Evolutionary conservation across 2,797 vertebrate genomes (phyloP), one percentile per base, ranked within the genome.

Genomic region (Coregonus suidteri): DNA sequence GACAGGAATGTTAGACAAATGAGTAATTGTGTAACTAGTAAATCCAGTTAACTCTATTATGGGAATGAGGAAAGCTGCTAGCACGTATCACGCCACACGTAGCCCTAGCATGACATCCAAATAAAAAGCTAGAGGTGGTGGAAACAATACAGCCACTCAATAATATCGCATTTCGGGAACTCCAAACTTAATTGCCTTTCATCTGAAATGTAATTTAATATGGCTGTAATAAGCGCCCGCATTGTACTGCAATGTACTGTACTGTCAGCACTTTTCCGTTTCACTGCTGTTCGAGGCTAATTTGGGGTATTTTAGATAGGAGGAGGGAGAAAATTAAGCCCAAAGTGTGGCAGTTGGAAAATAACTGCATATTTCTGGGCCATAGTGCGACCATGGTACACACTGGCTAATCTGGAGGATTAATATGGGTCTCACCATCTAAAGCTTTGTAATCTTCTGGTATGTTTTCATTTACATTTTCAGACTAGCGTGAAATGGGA

Each of bases 21-120:
- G 65, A 47, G 59, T 78, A 73, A 83, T 81, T 89, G 88, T 86
- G 71, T 82, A 84, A 89, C 76, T 86, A 74, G 77, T 87, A 92
- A 93, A 91, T 91, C 85, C 83, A 85, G 71, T 82, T 91, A 93
- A 93, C 90, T 83, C 86, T 85, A 82, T 92, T 91, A 91, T 82
- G 53, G 53, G 53, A 56, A 73, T 77, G 77, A 34, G 68, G 73
- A 69, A 51, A 73, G 76, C 15, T 73, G 67, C 56, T 52, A 47
- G 75, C 72, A 78, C 75, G 71, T 5, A 77, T 52, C 20, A 78
- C 51, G 75, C 77, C 82, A 69, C 30, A 71, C 30, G 41, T 37
- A 65, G 78, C 66, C 18, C 37, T 54, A 65, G 77, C 66, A 70
- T 72, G 74, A 72, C 77, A 74, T 77, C 31, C 72, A 81, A 84